Evolutionary conservation across 2,797 vertebrate species (phyloP).

Genomic region (Smutsia gigantea): DNA sequence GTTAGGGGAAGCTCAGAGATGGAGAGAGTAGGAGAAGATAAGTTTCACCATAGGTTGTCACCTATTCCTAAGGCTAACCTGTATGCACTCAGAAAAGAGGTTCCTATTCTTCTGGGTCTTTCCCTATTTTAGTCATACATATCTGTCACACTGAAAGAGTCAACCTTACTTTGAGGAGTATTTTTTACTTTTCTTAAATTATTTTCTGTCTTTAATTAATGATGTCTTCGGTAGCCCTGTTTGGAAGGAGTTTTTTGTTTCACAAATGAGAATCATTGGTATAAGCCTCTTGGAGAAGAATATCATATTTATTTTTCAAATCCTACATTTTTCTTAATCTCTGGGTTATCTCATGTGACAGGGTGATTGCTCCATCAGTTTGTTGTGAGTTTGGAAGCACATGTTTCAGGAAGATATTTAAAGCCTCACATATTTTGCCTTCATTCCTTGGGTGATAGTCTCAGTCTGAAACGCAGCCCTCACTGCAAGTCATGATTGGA

Average conservation of each 20-base stretch:
- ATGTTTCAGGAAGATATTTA: neutral
- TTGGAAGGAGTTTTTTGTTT: neutral
- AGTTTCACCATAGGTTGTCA: neutral
- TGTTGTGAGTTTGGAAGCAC: neutral
- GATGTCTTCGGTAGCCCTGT: neutral
- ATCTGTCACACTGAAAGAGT: neutral
- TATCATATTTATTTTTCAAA: conserved; percentile 32
- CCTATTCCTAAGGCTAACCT: neutral
- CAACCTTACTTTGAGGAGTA: neutral
- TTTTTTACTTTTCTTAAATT: neutral
- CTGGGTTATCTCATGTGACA: neutral
- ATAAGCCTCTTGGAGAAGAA: neutral
- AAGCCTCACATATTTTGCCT: neutral
- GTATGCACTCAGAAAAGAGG: neutral
- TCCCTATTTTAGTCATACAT: neutral
- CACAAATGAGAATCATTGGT: neutral
- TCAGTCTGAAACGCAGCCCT: neutral
- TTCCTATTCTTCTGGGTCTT: neutral
- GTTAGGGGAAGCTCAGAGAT: neutral
- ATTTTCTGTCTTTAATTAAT: conserved; percentile 25
- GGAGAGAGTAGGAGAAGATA: neutral
- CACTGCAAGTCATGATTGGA: neutral
- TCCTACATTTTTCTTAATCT: neutral
- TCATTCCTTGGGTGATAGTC: conserved; percentile 5
- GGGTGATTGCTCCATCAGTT: neutral